Conservation (phyloP, 2,797 vertebrate genomes). For the Falco biarmicus region DNA sequence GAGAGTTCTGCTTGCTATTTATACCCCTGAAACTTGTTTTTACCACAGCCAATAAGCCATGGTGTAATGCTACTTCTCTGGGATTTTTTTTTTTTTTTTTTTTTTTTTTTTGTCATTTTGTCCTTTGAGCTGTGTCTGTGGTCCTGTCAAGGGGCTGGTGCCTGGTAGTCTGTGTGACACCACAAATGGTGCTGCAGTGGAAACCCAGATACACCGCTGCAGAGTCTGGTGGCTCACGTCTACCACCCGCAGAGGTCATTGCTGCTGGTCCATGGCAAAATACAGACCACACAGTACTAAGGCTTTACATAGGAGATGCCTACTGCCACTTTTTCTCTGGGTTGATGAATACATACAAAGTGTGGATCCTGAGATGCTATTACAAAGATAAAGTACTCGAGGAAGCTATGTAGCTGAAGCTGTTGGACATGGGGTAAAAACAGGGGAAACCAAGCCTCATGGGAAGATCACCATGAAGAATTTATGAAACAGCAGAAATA, state of each 20-base stretch:
- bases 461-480: neutral
- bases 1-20: neutral
- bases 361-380: neutral
- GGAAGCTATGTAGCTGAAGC: neutral
- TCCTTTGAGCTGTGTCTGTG: neutral
- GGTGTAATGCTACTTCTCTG: neutral
- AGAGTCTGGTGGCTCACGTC: neutral
- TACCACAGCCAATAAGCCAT: neutral
- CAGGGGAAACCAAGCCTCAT: accelerated
- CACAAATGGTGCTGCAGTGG: neutral
- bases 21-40: neutral
- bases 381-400: neutral
- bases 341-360: neutral
- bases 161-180: neutral
- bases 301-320: neutral
- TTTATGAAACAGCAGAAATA: neutral
- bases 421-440: neutral
- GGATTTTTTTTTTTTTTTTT: neutral
- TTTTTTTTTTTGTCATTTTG: neutral
- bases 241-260: neutral
- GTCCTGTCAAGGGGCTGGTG: neutral
- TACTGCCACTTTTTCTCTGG: neutral
- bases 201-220: accelerated
- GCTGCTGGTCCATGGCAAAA: neutral
- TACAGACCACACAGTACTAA: accelerated